Evolutionary conservation across 2,888 invertebrate genomes (phyloP).

Genomic region (Dynastes grantii): DNA sequence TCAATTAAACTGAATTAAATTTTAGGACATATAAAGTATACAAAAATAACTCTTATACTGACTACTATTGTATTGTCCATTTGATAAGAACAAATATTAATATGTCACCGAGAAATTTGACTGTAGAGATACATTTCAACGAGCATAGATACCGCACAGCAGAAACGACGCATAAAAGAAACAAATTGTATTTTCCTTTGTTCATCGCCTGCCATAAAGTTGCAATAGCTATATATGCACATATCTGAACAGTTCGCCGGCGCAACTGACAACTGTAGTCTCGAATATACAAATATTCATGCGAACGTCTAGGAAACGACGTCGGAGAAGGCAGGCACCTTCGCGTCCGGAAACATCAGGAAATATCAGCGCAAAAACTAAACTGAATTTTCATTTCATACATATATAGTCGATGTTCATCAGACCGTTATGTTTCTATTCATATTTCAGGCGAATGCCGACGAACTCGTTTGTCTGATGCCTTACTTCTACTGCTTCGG

Average conservation of each 20-base stretch:
- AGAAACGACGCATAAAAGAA: not conserved
- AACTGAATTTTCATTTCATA: constrained; percentile 59
- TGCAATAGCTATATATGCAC: not conserved
- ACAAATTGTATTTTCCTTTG: not conserved
- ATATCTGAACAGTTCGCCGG: not conserved
- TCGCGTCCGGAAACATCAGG: constrained; percentile 25
- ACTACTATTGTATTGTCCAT: no score
- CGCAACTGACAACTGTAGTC: constrained; percentile 4
- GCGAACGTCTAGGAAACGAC: constrained; percentile 15
- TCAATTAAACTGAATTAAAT: no score
- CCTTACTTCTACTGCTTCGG: not conserved
- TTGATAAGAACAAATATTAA: no score
- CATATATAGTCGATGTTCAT: constrained; percentile 57
- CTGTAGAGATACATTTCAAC: no score
- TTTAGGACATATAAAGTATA: no score
- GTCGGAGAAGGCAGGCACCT: not conserved
- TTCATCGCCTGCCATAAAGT: constrained; percentile 11
- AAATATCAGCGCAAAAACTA: constrained; percentile 55
- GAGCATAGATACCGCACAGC: no score
- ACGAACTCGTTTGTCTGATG: constrained; percentile 9
- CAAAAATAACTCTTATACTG: no score
- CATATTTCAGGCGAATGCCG: constrained; percentile 52
- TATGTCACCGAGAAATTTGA: no score
- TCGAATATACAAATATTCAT: constrained; percentile 22
- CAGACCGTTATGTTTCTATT: constrained; percentile 59